Percentiles rank a stretch among this genome's conserved stretches.
phyloP scores from a whole-genome alignment of 2,888 invertebrate species.

The Leucoptera coffeella region DNA sequence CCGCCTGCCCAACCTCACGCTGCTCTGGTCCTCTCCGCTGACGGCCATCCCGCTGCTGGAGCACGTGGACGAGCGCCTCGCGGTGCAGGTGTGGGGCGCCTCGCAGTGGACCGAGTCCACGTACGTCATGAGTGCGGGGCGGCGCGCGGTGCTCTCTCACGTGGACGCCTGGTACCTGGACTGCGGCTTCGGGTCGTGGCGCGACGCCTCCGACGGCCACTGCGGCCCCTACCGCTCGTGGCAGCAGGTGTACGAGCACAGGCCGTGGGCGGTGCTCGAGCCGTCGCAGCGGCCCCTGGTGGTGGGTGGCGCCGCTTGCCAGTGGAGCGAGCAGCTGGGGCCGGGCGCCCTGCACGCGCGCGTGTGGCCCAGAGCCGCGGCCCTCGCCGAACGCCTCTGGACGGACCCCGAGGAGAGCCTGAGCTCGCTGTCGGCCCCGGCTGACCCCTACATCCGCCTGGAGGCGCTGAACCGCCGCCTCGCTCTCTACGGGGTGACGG shows the following conservation, averaged over 20 bases:
- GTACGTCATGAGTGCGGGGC: conserved; percentile 70
- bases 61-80: conserved; percentile 50
- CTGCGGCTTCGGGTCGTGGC: conserved; percentile 83
- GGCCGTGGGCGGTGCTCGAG: conserved; percentile 63
- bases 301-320: conserved; percentile 73
- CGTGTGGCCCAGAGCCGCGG: conserved; percentile 78
- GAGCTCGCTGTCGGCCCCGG: conserved; percentile 37
- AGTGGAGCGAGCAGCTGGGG: conserved; percentile 81
- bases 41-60: conserved; percentile 66
- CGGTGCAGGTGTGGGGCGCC: conserved; percentile 76
- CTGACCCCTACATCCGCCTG: conserved; percentile 63
- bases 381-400: conserved; percentile 77
- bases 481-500: conserved; percentile 54
- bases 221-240: conserved; percentile 84
- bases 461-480: conserved; percentile 62
- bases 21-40: conserved; percentile 73
- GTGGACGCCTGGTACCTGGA: conserved; percentile 87
- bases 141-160: conserved; percentile 72
- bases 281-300: conserved; percentile 29
- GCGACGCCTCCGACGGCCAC: conserved; percentile 76
- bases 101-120: conserved; percentile 76
- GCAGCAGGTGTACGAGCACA: conserved; percentile 81
- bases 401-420: conserved; percentile 40
- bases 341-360: conserved; percentile 68
- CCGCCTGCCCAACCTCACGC: conserved; percentile 47